phyloP scores from a whole-genome alignment of 2,888 invertebrate genomes.

The Flexamia atlantica region DNA sequence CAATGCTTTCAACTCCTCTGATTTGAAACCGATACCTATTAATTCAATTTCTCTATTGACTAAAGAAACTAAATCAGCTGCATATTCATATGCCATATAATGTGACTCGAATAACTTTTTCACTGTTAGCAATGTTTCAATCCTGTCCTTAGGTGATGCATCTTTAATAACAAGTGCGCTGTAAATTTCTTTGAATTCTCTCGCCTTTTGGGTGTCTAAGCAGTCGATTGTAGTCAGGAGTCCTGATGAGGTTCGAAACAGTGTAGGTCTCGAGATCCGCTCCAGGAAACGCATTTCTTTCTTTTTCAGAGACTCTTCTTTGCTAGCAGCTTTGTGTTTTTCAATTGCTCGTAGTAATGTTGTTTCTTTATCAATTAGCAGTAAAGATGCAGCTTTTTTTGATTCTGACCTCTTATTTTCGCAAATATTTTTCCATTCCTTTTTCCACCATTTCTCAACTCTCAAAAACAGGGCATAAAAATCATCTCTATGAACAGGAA shows the following conservation, averaged over 20 bases:
- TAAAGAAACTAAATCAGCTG: constrained; percentile 80
- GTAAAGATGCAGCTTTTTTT: constrained; percentile 83
- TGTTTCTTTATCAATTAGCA: constrained; percentile 85
- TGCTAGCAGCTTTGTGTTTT: constrained; percentile 80
- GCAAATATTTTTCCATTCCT: constrained; percentile 81
- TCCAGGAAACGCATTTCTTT: constrained; percentile 77
- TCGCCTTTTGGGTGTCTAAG: constrained; percentile 87
- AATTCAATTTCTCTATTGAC: constrained; percentile 86
- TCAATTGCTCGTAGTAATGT: constrained; percentile 84
- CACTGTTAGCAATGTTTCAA: constrained; percentile 84
- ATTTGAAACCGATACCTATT: constrained; percentile 81
- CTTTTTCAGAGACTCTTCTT: constrained; percentile 69
- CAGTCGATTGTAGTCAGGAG: constrained; percentile 87
- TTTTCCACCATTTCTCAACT: constrained; percentile 83
- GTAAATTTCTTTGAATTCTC: constrained; percentile 86
- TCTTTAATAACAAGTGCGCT: constrained; percentile 72
- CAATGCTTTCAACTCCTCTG: constrained; percentile 80
- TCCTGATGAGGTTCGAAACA: constrained; percentile 87
- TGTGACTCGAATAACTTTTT: constrained; percentile 81
- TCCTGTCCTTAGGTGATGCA: constrained; percentile 80
- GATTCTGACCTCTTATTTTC: constrained; percentile 82
- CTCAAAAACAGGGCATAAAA: constrained; percentile 85
- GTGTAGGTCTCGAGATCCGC: constrained; percentile 84
- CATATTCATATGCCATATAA: constrained; percentile 77
- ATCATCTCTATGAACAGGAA: constrained; percentile 84